Evolutionary conservation across 2,888 invertebrate species (phyloP).

Genomic region (Polymixis lichenea): DNA sequence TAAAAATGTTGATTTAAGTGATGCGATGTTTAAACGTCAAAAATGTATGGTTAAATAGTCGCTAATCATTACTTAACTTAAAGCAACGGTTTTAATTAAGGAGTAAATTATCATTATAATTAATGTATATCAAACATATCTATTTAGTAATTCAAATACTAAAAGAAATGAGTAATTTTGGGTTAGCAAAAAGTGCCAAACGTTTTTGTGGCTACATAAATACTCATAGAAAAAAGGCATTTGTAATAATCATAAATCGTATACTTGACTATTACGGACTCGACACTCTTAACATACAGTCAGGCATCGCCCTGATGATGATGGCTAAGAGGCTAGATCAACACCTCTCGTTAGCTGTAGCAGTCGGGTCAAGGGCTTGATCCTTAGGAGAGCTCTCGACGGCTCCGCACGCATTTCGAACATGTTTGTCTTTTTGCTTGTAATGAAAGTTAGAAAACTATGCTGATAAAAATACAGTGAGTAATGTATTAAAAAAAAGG

Average conservation of each 20-base stretch:
- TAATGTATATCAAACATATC: background rate
- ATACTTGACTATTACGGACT: background rate
- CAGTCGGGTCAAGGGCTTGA: constrained; percentile 47
- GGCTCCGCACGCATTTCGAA: background rate
- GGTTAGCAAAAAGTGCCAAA: background rate
- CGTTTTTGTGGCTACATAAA: background rate
- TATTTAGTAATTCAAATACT: background rate
- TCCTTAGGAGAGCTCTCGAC: constrained; percentile 25
- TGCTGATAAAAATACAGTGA: background rate
- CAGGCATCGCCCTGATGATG: constrained; percentile 15
- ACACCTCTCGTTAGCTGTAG: constrained; percentile 52
- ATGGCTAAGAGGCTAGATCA: constrained; percentile 47
- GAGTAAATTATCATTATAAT: background rate
- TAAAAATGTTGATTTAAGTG: too few relatives aligned
- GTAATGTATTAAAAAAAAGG: too few relatives aligned
- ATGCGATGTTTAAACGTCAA: too few relatives aligned
- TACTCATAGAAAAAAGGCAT: background rate
- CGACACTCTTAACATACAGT: background rate
- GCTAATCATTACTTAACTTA: too few relatives aligned
- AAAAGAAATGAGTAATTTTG: background rate
- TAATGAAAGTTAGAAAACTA: background rate
- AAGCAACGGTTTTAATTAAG: too few relatives aligned
- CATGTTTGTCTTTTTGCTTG: constrained; percentile 14
- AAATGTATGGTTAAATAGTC: too few relatives aligned
- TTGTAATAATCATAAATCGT: background rate